These are phyloP conservation scores for Heterodera carotae DNA, from an alignment of 1,140 invertebrate genomes.

Conservation along the genomic window DNA sequence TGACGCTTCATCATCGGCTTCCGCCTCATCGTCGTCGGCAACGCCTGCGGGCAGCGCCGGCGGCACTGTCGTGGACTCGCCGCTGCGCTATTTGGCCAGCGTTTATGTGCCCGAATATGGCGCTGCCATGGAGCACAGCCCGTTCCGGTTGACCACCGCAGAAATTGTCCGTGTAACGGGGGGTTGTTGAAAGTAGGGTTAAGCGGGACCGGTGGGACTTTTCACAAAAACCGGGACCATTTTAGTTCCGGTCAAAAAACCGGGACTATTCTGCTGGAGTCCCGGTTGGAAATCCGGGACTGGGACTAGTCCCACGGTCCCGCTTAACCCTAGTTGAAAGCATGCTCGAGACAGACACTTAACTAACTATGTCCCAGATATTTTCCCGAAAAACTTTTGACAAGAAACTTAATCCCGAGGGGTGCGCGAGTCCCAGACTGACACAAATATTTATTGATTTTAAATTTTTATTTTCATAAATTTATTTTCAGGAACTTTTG, in stretches of 20 bases:
- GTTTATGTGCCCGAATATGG: constrained; percentile 7
- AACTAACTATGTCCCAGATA: too few relatives aligned
- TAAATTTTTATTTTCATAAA: background rate
- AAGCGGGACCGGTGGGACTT: too few relatives aligned
- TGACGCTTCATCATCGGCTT: background rate
- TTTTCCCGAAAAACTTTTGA: too few relatives aligned
- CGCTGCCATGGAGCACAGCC: background rate
- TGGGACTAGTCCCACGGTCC: too few relatives aligned
- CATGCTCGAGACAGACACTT: too few relatives aligned
- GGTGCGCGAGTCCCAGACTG: background rate
- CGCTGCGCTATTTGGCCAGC: constrained; percentile 22
- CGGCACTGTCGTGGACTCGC: constrained; percentile 4
- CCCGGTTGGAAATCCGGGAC: too few relatives aligned
- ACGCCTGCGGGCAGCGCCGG: background rate
- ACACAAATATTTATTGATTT: background rate
- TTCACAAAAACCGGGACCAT: too few relatives aligned
- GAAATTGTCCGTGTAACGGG: too few relatives aligned
- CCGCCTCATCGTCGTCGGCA: background rate
- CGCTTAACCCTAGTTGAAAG: too few relatives aligned
- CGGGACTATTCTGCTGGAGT: too few relatives aligned
- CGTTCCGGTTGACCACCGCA: constrained; percentile 7
- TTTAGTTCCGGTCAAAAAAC: too few relatives aligned
- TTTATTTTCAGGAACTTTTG: constrained; percentile 15
- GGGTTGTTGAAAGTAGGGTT: too few relatives aligned
- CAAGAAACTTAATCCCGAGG: background rate